Evolutionary conservation across 1,140 invertebrate genomes (phyloP), one percentile per base, ranked within the genome.

Genomic region (Rhynchophorus ferrugineus): DNA sequence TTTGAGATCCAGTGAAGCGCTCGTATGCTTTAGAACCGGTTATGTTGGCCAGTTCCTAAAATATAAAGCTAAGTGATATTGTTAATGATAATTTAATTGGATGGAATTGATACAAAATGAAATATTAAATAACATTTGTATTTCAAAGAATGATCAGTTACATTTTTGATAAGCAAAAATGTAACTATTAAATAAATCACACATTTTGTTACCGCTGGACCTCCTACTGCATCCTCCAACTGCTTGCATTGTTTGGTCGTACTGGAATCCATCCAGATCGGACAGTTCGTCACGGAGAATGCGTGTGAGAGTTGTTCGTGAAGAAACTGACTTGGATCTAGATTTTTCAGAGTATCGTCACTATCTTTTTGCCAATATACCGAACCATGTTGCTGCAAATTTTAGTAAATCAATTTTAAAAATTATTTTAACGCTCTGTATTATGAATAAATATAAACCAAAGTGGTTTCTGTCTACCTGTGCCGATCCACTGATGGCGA

Each of bases 231-330:
- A 22, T 83, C 76, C 69, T 97, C 92, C 34, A 97, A 68, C 47
- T 82, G 70, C 36, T 73, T 67, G 68, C 94, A 97, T 60, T 95
- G 83, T 36, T 77, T 71, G 0, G 75, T 79, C 0, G 94, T 97
- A 56, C 89, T 94, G 0, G 87, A 85, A 71, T 98, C 94, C 92
- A 95, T 95, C 95, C 95, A 98, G 20, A 95, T 81, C 0, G 95
- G 95, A n/a, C 90, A 90, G 46, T 89, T 78, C 0, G 76, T 68
- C 1, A 91, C 61, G 9, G 87, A 81, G 70, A 98, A 98, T 3
- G 75, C 77, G 11, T 77, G 76, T 0, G 79, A 79, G 9, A 97
- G 72, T 70, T 96, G 90, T 39, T 87, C 80, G 70, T 93, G 84
- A 13, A 97, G 67, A 68, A 89, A 90, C 63, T 85, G 81, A 7